Conservation (phyloP, 1,140 invertebrate species). For the Camponotus pennsylvanicus region DNA sequence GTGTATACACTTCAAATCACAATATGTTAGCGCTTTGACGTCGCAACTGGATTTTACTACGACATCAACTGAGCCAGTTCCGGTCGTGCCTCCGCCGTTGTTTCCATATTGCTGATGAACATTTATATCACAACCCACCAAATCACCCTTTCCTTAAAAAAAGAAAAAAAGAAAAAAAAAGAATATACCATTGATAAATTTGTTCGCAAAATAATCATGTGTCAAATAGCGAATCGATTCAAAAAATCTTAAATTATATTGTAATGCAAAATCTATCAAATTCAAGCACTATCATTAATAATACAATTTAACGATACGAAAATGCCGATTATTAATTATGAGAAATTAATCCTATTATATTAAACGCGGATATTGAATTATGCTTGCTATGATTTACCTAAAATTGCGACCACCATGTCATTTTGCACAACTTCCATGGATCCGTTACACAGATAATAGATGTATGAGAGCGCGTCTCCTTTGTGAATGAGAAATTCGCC, state of each 20-base stretch:
- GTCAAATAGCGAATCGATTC: not conserved
- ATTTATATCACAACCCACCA: slow-evolving; percentile 97
- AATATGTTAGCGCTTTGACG: slow-evolving; percentile 97
- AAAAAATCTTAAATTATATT: not conserved
- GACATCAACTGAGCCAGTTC: slow-evolving; percentile 88
- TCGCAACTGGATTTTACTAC: slow-evolving; percentile 97
- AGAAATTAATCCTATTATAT: not conserved
- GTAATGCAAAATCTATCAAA: not conserved
- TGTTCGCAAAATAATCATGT: not conserved
- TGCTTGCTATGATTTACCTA: slow-evolving; percentile 89
- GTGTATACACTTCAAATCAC: slow-evolving; percentile 97
- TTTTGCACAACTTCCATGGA: slow-evolving; percentile 99
- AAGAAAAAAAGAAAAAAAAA: too few species aligned
- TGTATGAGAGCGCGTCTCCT: slow-evolving; percentile 97
- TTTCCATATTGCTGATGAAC: slow-evolving; percentile 90
- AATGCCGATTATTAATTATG: not conserved
- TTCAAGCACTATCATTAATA: not conserved
- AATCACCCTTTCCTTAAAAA: slow-evolving; percentile 95
- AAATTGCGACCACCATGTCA: slow-evolving; percentile 98
- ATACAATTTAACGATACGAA: not conserved
- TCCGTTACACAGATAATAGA: slow-evolving; percentile 98
- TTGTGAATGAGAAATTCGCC: slow-evolving; percentile 98
- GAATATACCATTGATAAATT: not conserved
- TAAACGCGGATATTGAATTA: not conserved
- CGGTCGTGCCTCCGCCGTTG: slow-evolving; percentile 84